Evolutionary conservation across 2,797 vertebrate species (phyloP).

Genomic region (Leptodactylus fallax): DNA sequence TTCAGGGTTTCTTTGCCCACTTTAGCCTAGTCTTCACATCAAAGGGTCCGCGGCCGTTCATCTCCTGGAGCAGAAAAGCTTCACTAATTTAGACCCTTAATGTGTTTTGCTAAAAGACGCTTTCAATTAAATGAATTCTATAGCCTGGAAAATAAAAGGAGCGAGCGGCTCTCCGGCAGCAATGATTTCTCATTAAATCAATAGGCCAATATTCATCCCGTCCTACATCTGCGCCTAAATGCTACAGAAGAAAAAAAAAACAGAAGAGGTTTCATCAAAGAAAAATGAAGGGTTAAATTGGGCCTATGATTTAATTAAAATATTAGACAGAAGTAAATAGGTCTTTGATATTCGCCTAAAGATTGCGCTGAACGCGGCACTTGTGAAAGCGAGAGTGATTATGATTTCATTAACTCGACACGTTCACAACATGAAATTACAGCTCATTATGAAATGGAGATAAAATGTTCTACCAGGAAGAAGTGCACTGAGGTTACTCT

Average conservation of each 20-base stretch:
- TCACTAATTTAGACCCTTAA: constrained; percentile 98
- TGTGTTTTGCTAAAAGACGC: constrained; percentile 93
- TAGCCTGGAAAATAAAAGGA: constrained; percentile 85
- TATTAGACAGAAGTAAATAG: constrained; percentile 96
- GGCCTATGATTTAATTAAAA: constrained; percentile 99
- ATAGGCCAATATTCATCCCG: constrained; percentile 91
- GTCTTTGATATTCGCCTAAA: constrained; percentile 98
- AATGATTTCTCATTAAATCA: constrained; percentile 95
- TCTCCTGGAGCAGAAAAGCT: constrained; percentile 87
- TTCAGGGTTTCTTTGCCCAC: constrained; percentile 88
- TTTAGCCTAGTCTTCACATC: constrained; percentile 91
- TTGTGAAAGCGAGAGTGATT: constrained; percentile 83
- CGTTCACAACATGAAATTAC: constrained; percentile 59
- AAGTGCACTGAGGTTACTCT: neutral
- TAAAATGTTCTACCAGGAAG: constrained; percentile 21
- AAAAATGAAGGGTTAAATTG: constrained; percentile 98
- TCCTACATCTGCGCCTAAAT: constrained; percentile 95
- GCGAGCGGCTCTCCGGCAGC: constrained; percentile 86
- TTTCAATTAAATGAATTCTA: constrained; percentile 99
- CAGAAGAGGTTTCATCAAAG: constrained; percentile 88
- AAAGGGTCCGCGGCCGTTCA: constrained; percentile 85
- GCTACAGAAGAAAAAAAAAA: constrained; percentile 75
- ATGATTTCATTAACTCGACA: constrained; percentile 82
- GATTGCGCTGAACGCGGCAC: constrained; percentile 92
- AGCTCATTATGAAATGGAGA: constrained; percentile 29